phyloP scores from a whole-genome alignment of 2,797 vertebrate genomes.

The Lycodopsis pacificus region DNA sequence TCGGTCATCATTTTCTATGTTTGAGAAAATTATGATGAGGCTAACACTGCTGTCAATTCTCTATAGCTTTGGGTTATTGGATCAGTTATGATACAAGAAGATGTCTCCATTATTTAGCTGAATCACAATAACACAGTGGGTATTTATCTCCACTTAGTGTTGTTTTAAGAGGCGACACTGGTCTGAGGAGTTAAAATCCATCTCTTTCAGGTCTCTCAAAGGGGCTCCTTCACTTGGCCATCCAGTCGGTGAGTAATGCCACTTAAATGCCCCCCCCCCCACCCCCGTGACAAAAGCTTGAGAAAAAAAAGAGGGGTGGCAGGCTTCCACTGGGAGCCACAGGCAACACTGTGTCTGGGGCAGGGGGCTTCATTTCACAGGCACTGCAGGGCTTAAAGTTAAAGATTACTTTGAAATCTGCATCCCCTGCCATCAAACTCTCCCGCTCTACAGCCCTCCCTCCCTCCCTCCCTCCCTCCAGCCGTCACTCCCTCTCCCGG shows the following conservation, averaged over 20 bases:
- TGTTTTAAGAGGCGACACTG: conserved; percentile 81
- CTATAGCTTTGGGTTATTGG: conserved; percentile 14
- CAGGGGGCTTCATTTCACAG: conserved; percentile 81
- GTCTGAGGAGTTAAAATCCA: conserved; percentile 76
- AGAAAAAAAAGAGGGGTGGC: conserved; percentile 70
- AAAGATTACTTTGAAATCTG: conserved; percentile 90
- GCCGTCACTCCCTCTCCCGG: conserved; percentile 68
- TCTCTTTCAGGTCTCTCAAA: conserved; percentile 80
- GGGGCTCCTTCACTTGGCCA: conserved; percentile 78
- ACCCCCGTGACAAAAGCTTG: conserved; percentile 76
- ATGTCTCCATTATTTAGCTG: conserved; percentile 52
- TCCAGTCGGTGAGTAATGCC: conserved; percentile 82
- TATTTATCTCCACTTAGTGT: conserved; percentile 77
- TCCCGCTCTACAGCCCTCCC: conserved; percentile 57
- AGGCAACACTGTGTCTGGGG: conserved; percentile 81
- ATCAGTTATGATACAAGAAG: conserved; percentile 35
- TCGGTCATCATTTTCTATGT: not conserved
- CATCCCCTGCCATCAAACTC: conserved; percentile 76
- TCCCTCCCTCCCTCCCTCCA: conserved; percentile 69
- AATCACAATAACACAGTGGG: conserved; percentile 73
- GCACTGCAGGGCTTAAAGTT: conserved; percentile 86
- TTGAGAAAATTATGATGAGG: conserved; percentile 12
- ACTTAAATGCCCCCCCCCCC: conserved; percentile 78
- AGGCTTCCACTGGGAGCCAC: conserved; percentile 77
- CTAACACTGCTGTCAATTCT: not conserved